Percentiles rank a stretch among this genome's conserved stretches.
Conservation (phyloP, 2,888 invertebrate genomes). For the Drosophila acutilabella region DNA sequence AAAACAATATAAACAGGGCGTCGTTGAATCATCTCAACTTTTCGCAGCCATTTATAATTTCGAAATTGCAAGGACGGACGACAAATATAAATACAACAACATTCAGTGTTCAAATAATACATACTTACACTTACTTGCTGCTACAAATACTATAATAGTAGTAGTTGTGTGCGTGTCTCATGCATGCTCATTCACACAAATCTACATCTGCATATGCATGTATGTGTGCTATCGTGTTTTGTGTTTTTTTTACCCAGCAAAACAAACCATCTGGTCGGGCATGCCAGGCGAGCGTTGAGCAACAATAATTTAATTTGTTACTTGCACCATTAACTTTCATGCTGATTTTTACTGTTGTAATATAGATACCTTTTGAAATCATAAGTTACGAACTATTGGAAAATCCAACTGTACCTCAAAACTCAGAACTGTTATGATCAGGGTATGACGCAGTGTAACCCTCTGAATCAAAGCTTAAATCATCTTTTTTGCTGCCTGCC, state of each 20-base stretch:
- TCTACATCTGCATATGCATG: neutral
- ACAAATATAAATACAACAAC: constrained; percentile 13
- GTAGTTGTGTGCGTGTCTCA: neutral
- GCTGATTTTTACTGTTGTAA: too few relatives aligned
- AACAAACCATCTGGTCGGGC: too few relatives aligned
- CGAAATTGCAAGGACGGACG: constrained; percentile 42
- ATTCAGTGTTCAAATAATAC: constrained; percentile 7
- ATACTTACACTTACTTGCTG: constrained; percentile 1
- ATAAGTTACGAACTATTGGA: too few relatives aligned
- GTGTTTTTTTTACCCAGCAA: neutral
- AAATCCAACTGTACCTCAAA: neutral
- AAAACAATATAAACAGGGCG: constrained; percentile 33
- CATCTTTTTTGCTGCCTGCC: neutral
- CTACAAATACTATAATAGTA: constrained; percentile 9
- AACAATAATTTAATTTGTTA: too few relatives aligned
- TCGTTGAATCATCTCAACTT: constrained; percentile 53
- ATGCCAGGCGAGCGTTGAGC: too few relatives aligned
- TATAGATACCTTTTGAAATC: too few relatives aligned
- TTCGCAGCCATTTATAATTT: constrained; percentile 53
- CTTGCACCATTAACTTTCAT: too few relatives aligned
- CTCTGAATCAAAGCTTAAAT: neutral
- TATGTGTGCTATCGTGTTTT: neutral
- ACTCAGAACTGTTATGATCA: neutral
- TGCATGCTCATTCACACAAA: neutral
- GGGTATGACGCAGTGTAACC: neutral